These are phyloP conservation scores for Silurus glanis DNA, from an alignment of 2,113 vertebrate genomes.

Conservation along the genomic window DNA sequence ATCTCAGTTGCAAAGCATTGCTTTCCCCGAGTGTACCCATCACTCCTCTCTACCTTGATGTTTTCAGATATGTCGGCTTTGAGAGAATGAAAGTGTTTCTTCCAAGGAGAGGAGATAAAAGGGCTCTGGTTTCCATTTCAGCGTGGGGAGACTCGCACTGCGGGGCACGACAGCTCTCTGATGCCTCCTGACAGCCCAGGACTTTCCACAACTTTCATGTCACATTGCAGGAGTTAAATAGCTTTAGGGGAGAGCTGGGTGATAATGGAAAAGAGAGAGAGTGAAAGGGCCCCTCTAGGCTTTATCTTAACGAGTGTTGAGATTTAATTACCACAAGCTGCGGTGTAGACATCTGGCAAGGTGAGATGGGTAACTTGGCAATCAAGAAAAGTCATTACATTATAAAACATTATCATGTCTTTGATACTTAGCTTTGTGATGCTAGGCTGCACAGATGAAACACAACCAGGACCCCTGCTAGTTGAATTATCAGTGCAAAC, in stretches of 20 bases:
- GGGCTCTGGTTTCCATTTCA: slow-evolving; percentile 52
- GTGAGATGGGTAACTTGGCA: slow-evolving; percentile 23
- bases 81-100: slow-evolving; percentile 50
- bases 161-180: slow-evolving; percentile 50
- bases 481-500: slow-evolving; percentile 16
- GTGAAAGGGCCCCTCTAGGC: slow-evolving; percentile 10
- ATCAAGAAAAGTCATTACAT: slow-evolving; percentile 35
- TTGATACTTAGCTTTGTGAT: slow-evolving; percentile 40
- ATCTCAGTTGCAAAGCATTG: slow-evolving; percentile 43
- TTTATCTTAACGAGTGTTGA: slow-evolving; percentile 42
- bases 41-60: slow-evolving; percentile 50
- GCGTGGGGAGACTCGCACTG: slow-evolving; percentile 47
- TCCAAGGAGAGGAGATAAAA: slow-evolving; percentile 54
- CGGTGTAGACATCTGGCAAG: slow-evolving; percentile 31
- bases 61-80: slow-evolving; percentile 47
- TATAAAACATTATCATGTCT: slow-evolving; percentile 36
- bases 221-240: slow-evolving; percentile 52
- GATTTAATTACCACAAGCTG: slow-evolving; percentile 45
- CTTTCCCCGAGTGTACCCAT: slow-evolving; percentile 16
- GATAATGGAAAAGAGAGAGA: slow-evolving; percentile 40
- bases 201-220: slow-evolving; percentile 61
- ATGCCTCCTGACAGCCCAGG: slow-evolving; percentile 58
- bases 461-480: slow-evolving; percentile 7
- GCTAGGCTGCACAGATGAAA: slow-evolving; percentile 10
- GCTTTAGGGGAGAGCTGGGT: slow-evolving; percentile 49